Evolutionary conservation across 37 sponge, comb jelly and placozoan species (phyloP).

Genomic region (Halisarca cf. caerulea): DNA sequence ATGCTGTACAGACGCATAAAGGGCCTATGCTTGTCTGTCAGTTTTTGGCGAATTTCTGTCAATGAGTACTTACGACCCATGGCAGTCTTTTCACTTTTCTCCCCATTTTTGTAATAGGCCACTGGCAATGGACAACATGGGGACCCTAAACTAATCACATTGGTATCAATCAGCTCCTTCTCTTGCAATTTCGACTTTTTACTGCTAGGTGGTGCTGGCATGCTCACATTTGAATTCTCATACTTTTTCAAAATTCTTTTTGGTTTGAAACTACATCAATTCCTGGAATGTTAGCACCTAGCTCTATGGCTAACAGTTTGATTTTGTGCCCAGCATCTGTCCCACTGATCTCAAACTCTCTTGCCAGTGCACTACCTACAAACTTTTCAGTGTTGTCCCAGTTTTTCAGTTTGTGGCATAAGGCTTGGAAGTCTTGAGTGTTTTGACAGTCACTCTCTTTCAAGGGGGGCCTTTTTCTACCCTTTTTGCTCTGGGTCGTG

Average conservation of each 20-base stretch:
- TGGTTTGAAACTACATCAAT: no score
- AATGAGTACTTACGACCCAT: background rate
- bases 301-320: background rate
- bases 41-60: background rate
- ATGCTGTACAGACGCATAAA: background rate
- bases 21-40: background rate
- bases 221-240: background rate
- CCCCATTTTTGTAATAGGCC: background rate
- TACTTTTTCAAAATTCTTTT: background rate
- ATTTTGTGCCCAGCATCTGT: background rate
- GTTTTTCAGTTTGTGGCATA: background rate
- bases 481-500: background rate
- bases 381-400: background rate
- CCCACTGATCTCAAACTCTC: background rate
- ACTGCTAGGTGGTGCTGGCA: background rate
- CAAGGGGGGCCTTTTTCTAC: background rate
- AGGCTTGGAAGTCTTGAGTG: background rate
- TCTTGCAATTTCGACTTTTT: background rate
- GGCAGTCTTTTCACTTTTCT: background rate
- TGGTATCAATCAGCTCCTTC: background rate
- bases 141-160: background rate
- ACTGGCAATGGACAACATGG: background rate
- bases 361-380: background rate
- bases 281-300: background rate
- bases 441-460: background rate